These are phyloP conservation scores for Ciconia boyciana DNA, from an alignment of 2,113 vertebrate genomes.

Conservation along the genomic window DNA sequence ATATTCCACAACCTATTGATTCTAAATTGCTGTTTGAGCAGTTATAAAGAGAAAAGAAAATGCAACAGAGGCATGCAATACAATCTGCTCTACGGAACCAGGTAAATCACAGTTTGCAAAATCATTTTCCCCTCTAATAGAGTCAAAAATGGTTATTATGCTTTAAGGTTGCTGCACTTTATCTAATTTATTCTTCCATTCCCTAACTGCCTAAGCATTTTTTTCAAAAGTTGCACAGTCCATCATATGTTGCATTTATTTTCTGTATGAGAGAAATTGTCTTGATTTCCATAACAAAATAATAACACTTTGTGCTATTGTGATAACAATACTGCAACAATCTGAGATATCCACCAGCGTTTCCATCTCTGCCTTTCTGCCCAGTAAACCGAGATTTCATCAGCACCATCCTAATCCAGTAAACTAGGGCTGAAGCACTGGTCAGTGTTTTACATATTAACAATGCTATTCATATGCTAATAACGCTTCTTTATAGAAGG, in stretches of 20 bases:
- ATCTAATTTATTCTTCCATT: constrained; percentile 52
- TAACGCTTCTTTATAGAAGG: neutral
- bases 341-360: neutral
- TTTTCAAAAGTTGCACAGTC: neutral
- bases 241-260: constrained; percentile 22
- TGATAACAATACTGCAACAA: neutral
- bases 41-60: constrained; percentile 26
- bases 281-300: constrained; percentile 46
- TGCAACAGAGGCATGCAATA: neutral
- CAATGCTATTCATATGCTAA: neutral
- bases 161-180: constrained; percentile 23
- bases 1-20: constrained; percentile 26
- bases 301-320: neutral
- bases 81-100: neutral
- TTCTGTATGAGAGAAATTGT: constrained; percentile 11
- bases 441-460: neutral
- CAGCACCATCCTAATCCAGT: neutral
- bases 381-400: neutral
- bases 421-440: neutral
- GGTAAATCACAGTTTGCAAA: constrained; percentile 37
- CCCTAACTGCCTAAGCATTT: neutral
- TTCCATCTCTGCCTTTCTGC: neutral
- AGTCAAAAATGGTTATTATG: constrained; percentile 45
- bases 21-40: neutral
- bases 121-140: constrained; percentile 52